phyloP scores from a whole-genome alignment of 1,140 invertebrate genomes.

The Pseudomyrmex pallidus region DNA sequence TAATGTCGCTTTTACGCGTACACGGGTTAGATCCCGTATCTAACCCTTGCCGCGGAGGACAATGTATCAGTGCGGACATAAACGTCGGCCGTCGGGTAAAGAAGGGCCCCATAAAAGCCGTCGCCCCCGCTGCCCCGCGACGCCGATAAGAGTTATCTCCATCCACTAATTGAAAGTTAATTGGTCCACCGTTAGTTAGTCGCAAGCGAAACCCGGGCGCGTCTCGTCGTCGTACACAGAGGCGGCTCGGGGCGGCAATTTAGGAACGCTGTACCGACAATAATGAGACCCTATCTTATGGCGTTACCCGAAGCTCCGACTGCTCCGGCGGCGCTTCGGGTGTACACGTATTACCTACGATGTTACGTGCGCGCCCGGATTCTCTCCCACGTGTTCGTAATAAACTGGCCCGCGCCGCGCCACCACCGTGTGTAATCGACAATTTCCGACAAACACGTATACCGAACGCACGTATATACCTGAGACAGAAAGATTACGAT shows the following conservation, averaged over 20 bases:
- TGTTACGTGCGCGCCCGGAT: slow-evolving; percentile 66
- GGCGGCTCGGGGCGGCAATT: slow-evolving; percentile 82
- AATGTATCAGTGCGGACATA: slow-evolving; percentile 82
- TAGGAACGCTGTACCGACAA: slow-evolving; percentile 78
- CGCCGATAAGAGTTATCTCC: slow-evolving; percentile 84
- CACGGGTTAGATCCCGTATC: slow-evolving; percentile 73
- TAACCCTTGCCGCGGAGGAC: slow-evolving; percentile 79
- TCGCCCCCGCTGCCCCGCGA: slow-evolving; percentile 75
- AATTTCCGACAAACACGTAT: slow-evolving; percentile 74
- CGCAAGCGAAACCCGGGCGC: slow-evolving; percentile 59
- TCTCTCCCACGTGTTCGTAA: slow-evolving; percentile 77
- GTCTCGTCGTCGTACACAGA: slow-evolving; percentile 67
- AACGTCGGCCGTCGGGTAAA: slow-evolving; percentile 80
- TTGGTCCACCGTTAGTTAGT: slow-evolving; percentile 81
- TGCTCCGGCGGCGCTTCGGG: slow-evolving; percentile 43
- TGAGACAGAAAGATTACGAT: slow-evolving; percentile 73
- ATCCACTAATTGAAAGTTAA: slow-evolving; percentile 84
- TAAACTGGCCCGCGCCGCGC: slow-evolving; percentile 72
- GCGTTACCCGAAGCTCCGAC: slow-evolving; percentile 58
- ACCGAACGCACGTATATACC: slow-evolving; percentile 51
- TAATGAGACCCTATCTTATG: slow-evolving; percentile 82
- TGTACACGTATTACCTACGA: slow-evolving; percentile 72
- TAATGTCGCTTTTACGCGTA: slow-evolving; percentile 66
- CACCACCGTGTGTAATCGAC: slow-evolving; percentile 71
- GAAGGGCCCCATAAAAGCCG: slow-evolving; percentile 78